Base-by-base conservation (phyloP, 2,888 invertebrate species). In the Eulithis testata region DNA sequence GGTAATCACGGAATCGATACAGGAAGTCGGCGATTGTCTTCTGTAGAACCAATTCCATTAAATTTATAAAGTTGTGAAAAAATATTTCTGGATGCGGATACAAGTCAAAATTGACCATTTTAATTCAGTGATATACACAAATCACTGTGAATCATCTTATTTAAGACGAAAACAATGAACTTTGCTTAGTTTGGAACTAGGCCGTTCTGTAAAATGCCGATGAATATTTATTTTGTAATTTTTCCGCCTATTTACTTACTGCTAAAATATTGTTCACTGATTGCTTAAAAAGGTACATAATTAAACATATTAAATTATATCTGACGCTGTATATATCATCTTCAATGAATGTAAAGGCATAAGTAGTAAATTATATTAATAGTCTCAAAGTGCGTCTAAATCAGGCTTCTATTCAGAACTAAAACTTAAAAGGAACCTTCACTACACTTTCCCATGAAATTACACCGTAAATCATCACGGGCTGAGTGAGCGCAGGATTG, bases 371-470 rank as follows among this genome's bases (percentile, higher is more conserved):
- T 21, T 1, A 21, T 21, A 21, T 21, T 2, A 21, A 21, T 31
- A 31, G 31, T 31, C 6, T 31, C 31, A 31, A 31, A 31, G 31
- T 5, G 11, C 51, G 8, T 40, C 31, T 45, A 44, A 55, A 56
- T 12, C 31, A 31, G 6, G 31, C 3, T 31, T 31, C 2, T 4
- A 31, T 31, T 31, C 31, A 31, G 6, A 31, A 31, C 31, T 49
- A 14, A 49, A 43, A 14, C 27, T 45, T 36, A 60, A 43, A 52
- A 31, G 31, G 43, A 43, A 31, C 31, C 1, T 31, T 31, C 31
- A n/a, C 36, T 11, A 47, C 21, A 50, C 55, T 63, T 60, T 63
- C 50, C 57, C 66, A 57, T 60, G 56, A 63, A 63, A 66, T 63
- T 59, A 55, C 56, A 3, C 12, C 8, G 59, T 63, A 63, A 52